Evolutionary conservation across 2,113 vertebrate genomes (phyloP).

Genomic region (Danio rerio): GRCz12tu NC_133195.1:52509001-52509500

Average conservation of each 20-base stretch:
- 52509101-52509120: background rate
- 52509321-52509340: no score
- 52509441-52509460: no score
- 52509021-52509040: background rate
- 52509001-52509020: background rate
- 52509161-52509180: background rate
- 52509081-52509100: background rate
- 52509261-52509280: background rate
- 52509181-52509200: background rate
- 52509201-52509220: background rate
- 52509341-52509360: no score
- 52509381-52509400: no score
- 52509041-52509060: conserved; percentile 4
- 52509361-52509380: no score
- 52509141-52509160: background rate
- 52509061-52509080: background rate
- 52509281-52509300: background rate
- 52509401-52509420: no score
- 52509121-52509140: background rate
- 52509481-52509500: no score
- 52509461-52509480: no score
- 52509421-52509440: no score
- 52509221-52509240: background rate
- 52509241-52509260: background rate
- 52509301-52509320: background rate